Evolutionary conservation across 2,113 vertebrate genomes (phyloP).

Genomic region (Burhinus oedicnemus): DNA sequence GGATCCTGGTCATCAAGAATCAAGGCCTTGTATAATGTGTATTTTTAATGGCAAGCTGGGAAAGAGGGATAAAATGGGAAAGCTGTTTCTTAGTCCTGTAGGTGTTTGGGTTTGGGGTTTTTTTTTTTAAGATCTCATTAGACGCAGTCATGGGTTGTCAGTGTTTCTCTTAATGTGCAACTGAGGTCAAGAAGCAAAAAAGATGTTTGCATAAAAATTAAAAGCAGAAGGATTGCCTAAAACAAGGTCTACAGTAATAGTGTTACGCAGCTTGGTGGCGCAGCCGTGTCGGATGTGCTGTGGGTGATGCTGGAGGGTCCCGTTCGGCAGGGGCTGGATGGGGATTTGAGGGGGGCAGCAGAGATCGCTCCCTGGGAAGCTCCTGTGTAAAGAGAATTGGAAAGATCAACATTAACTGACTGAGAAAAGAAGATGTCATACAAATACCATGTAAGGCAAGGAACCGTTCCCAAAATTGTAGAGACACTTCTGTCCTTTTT

Average conservation of each 20-base stretch:
- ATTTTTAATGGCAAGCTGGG: not conserved
- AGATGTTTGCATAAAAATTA: not conserved
- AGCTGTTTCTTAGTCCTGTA: not conserved
- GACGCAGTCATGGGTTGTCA: not conserved
- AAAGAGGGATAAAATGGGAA: not conserved
- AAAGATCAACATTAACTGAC: not conserved
- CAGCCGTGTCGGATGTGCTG: not conserved
- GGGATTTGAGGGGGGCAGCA: not conserved
- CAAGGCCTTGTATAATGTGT: not conserved
- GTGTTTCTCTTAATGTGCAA: not conserved
- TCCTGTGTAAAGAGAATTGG: not conserved
- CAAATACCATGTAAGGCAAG: not conserved
- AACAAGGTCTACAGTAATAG: not conserved
- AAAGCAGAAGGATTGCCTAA: not conserved
- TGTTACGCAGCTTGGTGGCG: not conserved
- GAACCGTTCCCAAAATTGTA: not conserved
- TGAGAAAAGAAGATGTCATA: not conserved
- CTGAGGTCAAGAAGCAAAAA: not conserved
- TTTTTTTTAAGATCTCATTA: not conserved
- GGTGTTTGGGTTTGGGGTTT: not conserved
- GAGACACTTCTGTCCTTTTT: not conserved
- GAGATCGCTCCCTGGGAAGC: not conserved
- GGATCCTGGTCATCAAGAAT: not conserved
- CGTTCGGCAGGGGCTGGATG: not conserved
- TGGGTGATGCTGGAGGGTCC: not conserved